Conservation (phyloP, 2,113 vertebrate genomes). For the Lagopus leucura region DNA sequence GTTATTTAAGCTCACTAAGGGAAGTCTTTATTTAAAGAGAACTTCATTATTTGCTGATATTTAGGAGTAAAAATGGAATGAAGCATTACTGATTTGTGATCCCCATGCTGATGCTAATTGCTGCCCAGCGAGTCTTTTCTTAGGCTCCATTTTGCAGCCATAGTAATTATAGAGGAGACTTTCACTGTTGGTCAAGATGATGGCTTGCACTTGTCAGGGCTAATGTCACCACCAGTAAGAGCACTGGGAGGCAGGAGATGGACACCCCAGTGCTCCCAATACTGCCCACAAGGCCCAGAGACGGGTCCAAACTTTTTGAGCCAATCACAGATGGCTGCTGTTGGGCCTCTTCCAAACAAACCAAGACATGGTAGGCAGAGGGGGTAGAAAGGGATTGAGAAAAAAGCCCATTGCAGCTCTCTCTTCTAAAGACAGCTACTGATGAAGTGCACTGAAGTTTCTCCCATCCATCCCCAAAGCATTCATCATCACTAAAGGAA, state of each 20-base stretch:
- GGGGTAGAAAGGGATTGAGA: not conserved
- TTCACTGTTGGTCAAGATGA: accelerated
- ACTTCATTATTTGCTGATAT: not conserved
- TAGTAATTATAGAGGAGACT: accelerated
- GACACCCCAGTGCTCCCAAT: not conserved
- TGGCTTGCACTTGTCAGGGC: accelerated
- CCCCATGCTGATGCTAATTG: not conserved
- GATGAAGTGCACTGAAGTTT: not conserved
- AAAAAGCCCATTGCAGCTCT: not conserved
- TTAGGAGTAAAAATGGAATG: not conserved
- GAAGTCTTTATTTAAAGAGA: not conserved
- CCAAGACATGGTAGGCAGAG: not conserved
- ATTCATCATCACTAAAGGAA: not conserved
- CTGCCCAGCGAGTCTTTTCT: not conserved
- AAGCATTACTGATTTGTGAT: accelerated
- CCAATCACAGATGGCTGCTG: not conserved
- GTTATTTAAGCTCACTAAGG: not conserved
- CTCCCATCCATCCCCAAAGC: accelerated
- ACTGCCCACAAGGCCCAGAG: not conserved
- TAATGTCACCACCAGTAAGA: accelerated
- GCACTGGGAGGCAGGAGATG: not conserved
- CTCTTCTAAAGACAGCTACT: not conserved
- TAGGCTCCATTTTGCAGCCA: not conserved
- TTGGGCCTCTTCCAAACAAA: not conserved
- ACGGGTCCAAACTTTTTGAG: accelerated